A percentile compares a stretch with the other conserved stretches of the same genome.
These are phyloP conservation scores for Origma solitaria DNA, from an alignment of 2,113 vertebrate genomes.

Conservation along the genomic window DNA sequence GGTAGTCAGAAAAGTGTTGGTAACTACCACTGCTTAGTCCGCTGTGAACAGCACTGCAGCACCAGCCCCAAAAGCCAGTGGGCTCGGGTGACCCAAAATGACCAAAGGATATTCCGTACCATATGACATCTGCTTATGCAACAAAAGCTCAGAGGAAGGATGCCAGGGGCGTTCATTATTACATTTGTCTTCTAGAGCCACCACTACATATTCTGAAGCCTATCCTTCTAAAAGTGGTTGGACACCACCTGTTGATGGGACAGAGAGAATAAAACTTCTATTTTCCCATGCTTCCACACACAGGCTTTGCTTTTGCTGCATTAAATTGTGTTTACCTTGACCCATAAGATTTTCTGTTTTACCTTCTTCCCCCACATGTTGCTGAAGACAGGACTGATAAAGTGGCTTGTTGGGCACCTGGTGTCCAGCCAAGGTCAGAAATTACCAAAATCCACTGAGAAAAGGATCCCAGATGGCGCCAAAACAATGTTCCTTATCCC, in stretches of 20 bases:
- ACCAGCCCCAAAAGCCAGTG: neutral
- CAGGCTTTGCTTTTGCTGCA: neutral
- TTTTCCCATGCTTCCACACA: neutral
- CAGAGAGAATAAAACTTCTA: neutral
- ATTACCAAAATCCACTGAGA: neutral
- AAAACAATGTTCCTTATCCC: neutral
- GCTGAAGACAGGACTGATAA: neutral
- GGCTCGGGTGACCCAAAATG: neutral
- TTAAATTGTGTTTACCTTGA: neutral
- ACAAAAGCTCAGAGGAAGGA: neutral
- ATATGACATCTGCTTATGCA: neutral
- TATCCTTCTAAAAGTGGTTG: neutral
- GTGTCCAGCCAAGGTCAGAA: neutral
- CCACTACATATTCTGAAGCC: neutral
- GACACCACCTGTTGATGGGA: neutral
- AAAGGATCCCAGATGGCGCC: neutral
- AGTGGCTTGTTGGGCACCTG: neutral
- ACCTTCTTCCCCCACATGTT: neutral
- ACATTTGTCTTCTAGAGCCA: neutral
- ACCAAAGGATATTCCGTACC: neutral
- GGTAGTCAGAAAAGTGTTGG: neutral
- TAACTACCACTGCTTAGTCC: neutral
- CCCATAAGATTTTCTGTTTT: neutral
- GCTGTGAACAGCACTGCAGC: neutral
- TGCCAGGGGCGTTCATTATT: fast-evolving